These are phyloP conservation scores for Amazona guildingii DNA, from an alignment of 2,113 vertebrate genomes.

Conservation along the genomic window DNA sequence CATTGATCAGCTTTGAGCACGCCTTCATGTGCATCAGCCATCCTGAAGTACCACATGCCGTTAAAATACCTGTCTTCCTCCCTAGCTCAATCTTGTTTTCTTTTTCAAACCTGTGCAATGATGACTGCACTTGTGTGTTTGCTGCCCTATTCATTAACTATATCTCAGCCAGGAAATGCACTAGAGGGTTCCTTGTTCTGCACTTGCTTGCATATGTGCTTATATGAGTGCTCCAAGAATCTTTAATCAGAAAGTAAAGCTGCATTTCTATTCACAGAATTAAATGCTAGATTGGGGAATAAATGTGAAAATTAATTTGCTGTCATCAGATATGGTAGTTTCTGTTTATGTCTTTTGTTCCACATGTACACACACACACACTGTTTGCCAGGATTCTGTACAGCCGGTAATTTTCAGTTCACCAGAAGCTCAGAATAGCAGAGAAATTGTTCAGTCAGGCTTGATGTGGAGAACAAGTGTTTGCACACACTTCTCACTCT, in stretches of 20 bases:
- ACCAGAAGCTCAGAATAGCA: conserved; percentile 62
- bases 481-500: not conserved
- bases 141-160: rapidly evolving
- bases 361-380: not conserved
- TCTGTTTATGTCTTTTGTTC: not conserved
- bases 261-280: not conserved
- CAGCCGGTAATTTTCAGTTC: conserved; percentile 63
- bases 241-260: not conserved
- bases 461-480: conserved; percentile 53
- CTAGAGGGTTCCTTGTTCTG: not conserved
- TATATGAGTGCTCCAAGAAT: not conserved
- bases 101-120: not conserved
- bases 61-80: not conserved
- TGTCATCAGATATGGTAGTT: not conserved
- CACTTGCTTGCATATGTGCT: not conserved
- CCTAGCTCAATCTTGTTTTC: not conserved
- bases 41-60: not conserved
- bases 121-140: not conserved
- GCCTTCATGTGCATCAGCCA: not conserved
- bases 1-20: not conserved
- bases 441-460: conserved; percentile 61
- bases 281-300: not conserved
- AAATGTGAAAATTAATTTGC: not conserved
- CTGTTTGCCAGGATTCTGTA: conserved; percentile 32
- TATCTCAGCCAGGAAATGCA: not conserved